A percentile compares a stretch with the other conserved stretches of the same genome.
Conservation (phyloP, 2,888 invertebrate genomes). For the Hofmannophila pseudospretella region DNA sequence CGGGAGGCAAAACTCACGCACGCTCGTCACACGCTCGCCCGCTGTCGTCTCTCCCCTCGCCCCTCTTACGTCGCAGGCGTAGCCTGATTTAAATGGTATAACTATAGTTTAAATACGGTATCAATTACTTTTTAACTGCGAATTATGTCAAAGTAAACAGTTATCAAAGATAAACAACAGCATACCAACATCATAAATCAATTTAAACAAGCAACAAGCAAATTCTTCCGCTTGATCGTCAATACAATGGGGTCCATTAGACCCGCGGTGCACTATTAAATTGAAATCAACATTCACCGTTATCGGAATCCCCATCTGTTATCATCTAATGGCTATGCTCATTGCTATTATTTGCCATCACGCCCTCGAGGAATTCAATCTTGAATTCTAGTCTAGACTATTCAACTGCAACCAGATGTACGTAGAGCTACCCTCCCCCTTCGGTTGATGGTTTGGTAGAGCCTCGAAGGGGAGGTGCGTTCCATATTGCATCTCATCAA, state of each 20-base stretch:
- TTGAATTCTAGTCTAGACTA: slow-evolving; percentile 14
- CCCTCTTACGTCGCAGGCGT: too few species aligned
- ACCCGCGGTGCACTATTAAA: slow-evolving; percentile 22
- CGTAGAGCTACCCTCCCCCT: neutral
- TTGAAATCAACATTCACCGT: slow-evolving; percentile 31
- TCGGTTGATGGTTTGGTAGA: neutral
- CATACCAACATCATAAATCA: neutral
- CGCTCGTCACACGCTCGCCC: too few species aligned
- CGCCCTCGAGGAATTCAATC: slow-evolving; percentile 50
- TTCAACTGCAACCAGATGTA: neutral
- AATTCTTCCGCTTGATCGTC: slow-evolving; percentile 3
- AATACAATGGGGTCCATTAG: slow-evolving; percentile 2
- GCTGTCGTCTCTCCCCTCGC: too few species aligned
- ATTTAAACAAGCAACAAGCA: slow-evolving; percentile 4
- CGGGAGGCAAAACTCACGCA: too few species aligned
- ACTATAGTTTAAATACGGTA: too few species aligned
- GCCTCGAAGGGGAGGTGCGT: neutral
- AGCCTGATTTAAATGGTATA: too few species aligned
- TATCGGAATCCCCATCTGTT: slow-evolving; percentile 18
- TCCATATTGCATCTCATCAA: neutral
- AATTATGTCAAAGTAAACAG: too few species aligned
- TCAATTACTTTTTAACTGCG: too few species aligned
- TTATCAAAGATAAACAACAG: too few species aligned
- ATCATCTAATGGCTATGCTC: slow-evolving; percentile 10
- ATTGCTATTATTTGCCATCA: slow-evolving; percentile 42